Evolutionary conservation across 2,113 vertebrate genomes (phyloP).

Genomic region (Galeopterus variegatus): DNA sequence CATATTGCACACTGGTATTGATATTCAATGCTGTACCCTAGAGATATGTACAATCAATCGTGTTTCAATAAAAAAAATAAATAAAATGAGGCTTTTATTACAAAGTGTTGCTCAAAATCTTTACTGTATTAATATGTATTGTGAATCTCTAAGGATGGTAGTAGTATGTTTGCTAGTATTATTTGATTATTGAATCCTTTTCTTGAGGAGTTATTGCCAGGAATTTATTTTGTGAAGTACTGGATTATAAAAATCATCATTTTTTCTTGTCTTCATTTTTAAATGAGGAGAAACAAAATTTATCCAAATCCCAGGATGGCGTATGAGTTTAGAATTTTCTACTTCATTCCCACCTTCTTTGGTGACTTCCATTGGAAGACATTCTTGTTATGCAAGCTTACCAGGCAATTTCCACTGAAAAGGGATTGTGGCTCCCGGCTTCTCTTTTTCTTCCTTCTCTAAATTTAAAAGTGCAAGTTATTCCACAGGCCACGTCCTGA

Average conservation of each 20-base stretch:
- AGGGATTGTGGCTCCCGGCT: neutral
- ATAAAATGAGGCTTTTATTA: neutral
- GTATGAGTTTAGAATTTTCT: constrained; percentile 40
- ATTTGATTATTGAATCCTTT: neutral
- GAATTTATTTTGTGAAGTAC: constrained; percentile 17
- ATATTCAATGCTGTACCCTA: too few species aligned
- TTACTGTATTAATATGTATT: neutral
- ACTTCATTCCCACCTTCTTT: neutral
- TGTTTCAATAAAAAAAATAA: too few species aligned
- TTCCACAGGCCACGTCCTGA: neutral
- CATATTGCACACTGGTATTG: too few species aligned
- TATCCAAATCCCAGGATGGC: neutral
- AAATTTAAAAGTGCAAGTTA: constrained; percentile 3
- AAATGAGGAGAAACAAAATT: constrained; percentile 5
- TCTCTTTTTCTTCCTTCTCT: neutral
- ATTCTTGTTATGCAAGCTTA: neutral
- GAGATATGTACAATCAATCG: too few species aligned
- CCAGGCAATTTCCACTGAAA: neutral
- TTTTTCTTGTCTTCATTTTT: neutral
- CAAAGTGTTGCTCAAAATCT: neutral
- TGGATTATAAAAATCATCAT: neutral
- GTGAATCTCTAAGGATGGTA: neutral
- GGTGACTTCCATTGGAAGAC: neutral
- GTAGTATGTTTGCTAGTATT: neutral
- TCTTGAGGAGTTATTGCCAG: neutral